A percentile compares a stretch with the other conserved stretches of the same genome.
Evolutionary conservation across 1,140 invertebrate genomes (phyloP).

Genomic region (Drosophila aff.): DNA sequence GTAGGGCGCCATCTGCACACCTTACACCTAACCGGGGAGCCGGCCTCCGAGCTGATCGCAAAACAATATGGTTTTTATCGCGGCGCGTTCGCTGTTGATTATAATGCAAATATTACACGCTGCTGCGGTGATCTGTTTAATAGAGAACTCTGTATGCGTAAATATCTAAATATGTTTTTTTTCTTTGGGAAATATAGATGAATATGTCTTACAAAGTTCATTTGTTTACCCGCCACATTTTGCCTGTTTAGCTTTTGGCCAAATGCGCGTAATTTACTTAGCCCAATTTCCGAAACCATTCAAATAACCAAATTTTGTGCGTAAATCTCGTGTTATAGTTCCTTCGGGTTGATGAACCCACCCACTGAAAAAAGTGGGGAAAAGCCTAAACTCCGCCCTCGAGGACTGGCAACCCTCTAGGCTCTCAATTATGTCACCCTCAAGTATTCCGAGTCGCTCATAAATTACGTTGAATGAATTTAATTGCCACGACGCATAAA

Average conservation of each 20-base stretch:
- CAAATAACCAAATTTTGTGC: conserved; percentile 42
- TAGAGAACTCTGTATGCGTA: conserved; percentile 24
- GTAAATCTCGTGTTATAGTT: conserved; percentile 58
- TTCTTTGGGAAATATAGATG: conserved; percentile 15
- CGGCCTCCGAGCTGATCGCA: conserved; percentile 25
- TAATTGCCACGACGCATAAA: conserved; percentile 77
- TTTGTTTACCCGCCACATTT: conserved; percentile 60
- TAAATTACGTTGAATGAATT: conserved; percentile 81
- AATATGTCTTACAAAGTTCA: conserved; percentile 58
- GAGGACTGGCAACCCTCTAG: conserved; percentile 12
- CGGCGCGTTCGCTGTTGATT: conserved; percentile 54
- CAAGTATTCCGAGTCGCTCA: conserved; percentile 57
- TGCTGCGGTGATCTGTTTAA: conserved; percentile 48
- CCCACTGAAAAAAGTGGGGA: not conserved
- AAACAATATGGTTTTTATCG: conserved; percentile 81
- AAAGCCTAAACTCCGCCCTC: conserved; percentile 1
- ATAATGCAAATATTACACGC: conserved; percentile 81
- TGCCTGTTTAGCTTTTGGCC: conserved; percentile 60
- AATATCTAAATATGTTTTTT: conserved; percentile 14
- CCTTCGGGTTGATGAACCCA: conserved; percentile 58
- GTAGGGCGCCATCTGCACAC: conserved; percentile 77
- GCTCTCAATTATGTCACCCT: conserved; percentile 76
- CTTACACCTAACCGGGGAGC: conserved; percentile 32
- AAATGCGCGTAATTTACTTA: conserved; percentile 77
- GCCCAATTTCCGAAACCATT: conserved; percentile 56